Evolutionary conservation across 2,797 vertebrate genomes (phyloP), one percentile per base, ranked within the genome.

Genomic region (Enteromius fasciolatus): DNA sequence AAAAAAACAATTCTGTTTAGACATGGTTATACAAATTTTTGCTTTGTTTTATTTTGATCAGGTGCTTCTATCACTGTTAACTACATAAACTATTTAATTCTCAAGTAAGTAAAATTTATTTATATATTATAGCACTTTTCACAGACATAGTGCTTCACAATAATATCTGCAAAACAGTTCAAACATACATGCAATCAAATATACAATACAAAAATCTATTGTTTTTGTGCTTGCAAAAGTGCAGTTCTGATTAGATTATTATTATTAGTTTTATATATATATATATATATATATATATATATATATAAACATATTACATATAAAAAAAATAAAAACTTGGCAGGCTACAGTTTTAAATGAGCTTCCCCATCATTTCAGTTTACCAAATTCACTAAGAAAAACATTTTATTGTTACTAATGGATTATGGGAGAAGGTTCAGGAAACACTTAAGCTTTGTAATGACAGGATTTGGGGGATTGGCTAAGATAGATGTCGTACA

Each of bases 341-440:
- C 69, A 73, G 31, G 28, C 17, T 7, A 73, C 46, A 20, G 2
- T 73, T 52, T 73, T 10, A 52, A 73, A 52, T 18, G 10, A 33
- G 46, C 28, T n/a, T 54, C 18, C 28, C 48, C 31, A 54, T 15
- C 5, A 74, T 33, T 74, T 54, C 0, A 3, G 48, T n/a, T 59
- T 59, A 41, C 33, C 4, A 59, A 18, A 8, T 33, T 72, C 28
- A 61, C 11, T 33, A 59, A 23, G 33, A 46, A 70, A 67, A 75
- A 44, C 76, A 86, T 86, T 82, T 85, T 81, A 87, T 80, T 85
- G 64, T 1, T 86, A 89, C 82, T 87, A 88, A 88, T 87, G 87
- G 86, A 82, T 86, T 88, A 81, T 84, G 86, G 87, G 76, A 86
- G 44, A 11, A 83, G 54, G 50, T 31, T 28, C 25, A 82, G 28